Evolutionary conservation across 1,140 invertebrate species (phyloP), one percentile per base, ranked within the genome.

Genomic region (Drosophila insularis): DNA sequence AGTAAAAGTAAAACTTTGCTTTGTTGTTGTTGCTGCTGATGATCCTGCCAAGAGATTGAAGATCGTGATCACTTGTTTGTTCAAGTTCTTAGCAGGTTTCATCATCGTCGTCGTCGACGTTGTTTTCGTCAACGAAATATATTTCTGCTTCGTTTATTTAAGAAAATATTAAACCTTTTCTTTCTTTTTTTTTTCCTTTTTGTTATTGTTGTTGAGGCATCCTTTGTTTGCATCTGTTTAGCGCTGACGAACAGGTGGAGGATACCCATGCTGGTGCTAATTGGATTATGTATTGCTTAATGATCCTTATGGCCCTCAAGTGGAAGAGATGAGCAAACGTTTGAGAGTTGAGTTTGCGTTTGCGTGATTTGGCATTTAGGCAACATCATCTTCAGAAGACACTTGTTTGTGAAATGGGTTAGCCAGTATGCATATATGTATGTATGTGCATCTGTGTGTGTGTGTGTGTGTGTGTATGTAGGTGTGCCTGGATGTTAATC

Each of bases 241-340:
- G 68, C 64, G 60, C 43, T 68, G 43, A 13, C 39, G 53, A 80
- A 87, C 84, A 89, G 82, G 82, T 87, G 76, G 64, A 77, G 84
- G 77, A 77, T 71, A 66, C 74, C 62, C 39, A 31, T 23, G 39
- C 21, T 40, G 39, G 69, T 78, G 84, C 84, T 87, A 87, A 87
- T 87, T 87, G 82, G 82, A 89, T 87, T 87, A 84, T 78, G 76
- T 80, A 68, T 78, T 87, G 84, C 80, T 78, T 89, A 89, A 87
- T 87, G 76, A 87, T 80, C 82, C 80, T 81, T 68, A 17, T 46
- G 17, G 62, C 37, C 46, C 58, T 60, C 31, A 63, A 68, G 65
- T 59, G 71, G 17, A 37, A 53, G 32, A 4, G 39, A 50, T 37
- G 37, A 35, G n/a, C 14, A n/a, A 31, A 37, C 4, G 50, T 23